A percentile compares a stretch with the other conserved stretches of the same genome.
phyloP scores from a whole-genome alignment of 2,113 vertebrate genomes.

The Eurypyga helias region DNA sequence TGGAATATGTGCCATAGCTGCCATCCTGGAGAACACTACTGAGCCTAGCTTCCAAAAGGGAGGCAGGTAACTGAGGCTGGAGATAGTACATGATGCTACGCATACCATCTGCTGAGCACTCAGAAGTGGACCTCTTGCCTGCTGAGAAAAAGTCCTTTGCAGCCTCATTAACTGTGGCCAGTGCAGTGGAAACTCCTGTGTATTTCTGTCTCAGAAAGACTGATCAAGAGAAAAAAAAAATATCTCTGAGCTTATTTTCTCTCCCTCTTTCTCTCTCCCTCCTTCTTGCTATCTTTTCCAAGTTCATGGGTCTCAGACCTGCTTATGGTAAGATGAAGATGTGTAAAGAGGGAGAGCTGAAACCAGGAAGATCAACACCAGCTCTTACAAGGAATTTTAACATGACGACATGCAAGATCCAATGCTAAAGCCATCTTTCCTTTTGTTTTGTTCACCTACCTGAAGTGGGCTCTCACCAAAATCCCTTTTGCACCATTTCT shows the following conservation, averaged over 20 bases:
- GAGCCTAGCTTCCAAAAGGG: not conserved
- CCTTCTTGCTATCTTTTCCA: not conserved
- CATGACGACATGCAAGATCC: not conserved
- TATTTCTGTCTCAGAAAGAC: not conserved
- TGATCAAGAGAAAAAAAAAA: not conserved
- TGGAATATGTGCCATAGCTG: not conserved
- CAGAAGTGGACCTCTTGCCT: not conserved
- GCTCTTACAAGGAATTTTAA: not conserved
- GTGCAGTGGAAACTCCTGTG: not conserved
- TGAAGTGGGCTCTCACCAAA: not conserved
- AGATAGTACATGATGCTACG: not conserved
- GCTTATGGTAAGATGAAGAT: not conserved
- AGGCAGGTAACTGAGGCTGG: not conserved
- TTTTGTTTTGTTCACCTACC: not conserved
- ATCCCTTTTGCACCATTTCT: not conserved
- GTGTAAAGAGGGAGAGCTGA: not conserved
- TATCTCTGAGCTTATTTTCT: not conserved
- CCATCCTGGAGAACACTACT: not conserved
- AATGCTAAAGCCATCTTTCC: not conserved
- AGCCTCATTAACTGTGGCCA: not conserved
- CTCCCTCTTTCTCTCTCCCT: not conserved
- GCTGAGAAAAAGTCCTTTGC: not conserved
- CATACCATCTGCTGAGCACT: not conserved
- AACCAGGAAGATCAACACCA: not conserved
- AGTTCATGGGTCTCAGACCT: not conserved